Conservation (phyloP, 2,797 vertebrate genomes). For the Sebastes matsubarae region DNA sequence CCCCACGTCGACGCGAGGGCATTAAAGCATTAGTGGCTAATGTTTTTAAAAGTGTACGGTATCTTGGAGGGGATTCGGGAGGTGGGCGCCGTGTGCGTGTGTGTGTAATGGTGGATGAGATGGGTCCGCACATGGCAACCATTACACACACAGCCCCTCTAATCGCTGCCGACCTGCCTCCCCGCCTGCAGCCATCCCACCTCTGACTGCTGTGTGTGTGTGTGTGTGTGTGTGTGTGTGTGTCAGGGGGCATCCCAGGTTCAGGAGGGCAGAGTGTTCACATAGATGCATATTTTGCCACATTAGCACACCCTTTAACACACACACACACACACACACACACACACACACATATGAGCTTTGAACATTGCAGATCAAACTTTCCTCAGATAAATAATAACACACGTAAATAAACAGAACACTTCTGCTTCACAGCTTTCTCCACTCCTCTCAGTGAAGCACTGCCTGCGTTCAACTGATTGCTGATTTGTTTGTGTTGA, state of each 20-base stretch:
- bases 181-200: constrained; percentile 83
- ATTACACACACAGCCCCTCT: constrained; percentile 85
- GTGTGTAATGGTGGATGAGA: constrained; percentile 83
- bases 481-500: constrained; percentile 1
- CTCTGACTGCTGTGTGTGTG: constrained; percentile 71
- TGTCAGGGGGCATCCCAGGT: constrained; percentile 83
- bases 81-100: constrained; percentile 65
- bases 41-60: constrained; percentile 87
- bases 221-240: constrained; percentile 44
- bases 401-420: constrained; percentile 30
- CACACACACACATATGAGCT: constrained; percentile 21
- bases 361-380: constrained; percentile 38
- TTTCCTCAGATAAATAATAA: constrained; percentile 29
- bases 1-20: constrained; percentile 75
- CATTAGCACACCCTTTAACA: constrained; percentile 67
- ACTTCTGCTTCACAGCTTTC: constrained; percentile 1
- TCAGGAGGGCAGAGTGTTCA: constrained; percentile 84
- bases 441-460: background rate
- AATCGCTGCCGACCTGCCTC: constrained; percentile 84
- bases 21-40: constrained; percentile 87
- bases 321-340: constrained; percentile 14
- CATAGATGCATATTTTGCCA: constrained; percentile 78
- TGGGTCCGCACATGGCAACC: constrained; percentile 85
- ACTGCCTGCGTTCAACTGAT: constrained; percentile 9
- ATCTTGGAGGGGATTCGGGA: constrained; percentile 76